A percentile compares a stretch with the other conserved stretches of the same genome.
Conservation (phyloP, 2,113 vertebrate genomes). For the Hipposideros armiger region DNA sequence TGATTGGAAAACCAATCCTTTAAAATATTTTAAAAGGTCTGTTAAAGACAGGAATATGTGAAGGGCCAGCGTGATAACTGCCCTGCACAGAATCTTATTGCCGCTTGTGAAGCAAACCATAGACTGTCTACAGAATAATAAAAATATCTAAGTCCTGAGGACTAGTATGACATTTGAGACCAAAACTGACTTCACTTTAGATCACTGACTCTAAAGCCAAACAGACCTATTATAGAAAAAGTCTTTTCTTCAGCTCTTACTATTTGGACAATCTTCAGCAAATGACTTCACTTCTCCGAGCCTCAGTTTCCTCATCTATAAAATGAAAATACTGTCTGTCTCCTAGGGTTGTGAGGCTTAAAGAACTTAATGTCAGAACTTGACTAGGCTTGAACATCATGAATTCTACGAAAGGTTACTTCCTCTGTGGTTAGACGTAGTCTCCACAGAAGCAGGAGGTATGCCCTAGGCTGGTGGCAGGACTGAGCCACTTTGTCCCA, state of each 20-base stretch:
- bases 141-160: neutral
- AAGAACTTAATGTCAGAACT: rapidly evolving
- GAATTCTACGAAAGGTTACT: too few species aligned
- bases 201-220: neutral
- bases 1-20: neutral
- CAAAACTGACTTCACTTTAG: neutral
- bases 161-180: neutral
- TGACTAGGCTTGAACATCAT: rapidly evolving
- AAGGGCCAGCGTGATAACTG: neutral
- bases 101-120: neutral
- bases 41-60: neutral
- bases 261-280: neutral
- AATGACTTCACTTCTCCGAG: neutral
- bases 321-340: neutral
- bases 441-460: neutral
- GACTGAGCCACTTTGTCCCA: neutral
- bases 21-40: neutral
- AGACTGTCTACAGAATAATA: neutral
- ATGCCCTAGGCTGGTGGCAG: neutral
- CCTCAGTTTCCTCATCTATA: neutral
- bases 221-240: neutral
- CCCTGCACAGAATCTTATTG: rapidly evolving
- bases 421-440: neutral
- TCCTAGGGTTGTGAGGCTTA: neutral
- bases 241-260: neutral